Evolutionary conservation across 2,797 vertebrate species (phyloP).

Genomic region (Tadarida brasiliensis): DNA sequence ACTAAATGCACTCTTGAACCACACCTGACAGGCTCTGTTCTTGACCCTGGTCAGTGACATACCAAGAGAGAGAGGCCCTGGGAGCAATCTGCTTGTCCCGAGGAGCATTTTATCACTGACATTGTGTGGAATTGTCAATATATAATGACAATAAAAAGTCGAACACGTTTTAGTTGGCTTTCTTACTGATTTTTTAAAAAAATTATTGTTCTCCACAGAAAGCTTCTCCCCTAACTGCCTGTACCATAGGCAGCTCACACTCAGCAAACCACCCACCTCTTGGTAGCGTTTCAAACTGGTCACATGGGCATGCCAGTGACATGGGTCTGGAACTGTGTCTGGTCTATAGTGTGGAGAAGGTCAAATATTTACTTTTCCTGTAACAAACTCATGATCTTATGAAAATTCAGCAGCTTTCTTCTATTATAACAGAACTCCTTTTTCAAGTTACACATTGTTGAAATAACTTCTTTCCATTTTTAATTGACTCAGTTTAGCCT

Average conservation of each 20-base stretch:
- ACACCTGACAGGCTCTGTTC: background rate
- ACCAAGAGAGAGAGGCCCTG: fast-evolving
- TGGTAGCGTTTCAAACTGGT: background rate
- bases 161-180: background rate
- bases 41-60: background rate
- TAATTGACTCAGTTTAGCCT: background rate
- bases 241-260: background rate
- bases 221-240: background rate
- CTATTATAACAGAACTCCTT: background rate
- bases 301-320: background rate
- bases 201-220: background rate
- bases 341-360: background rate
- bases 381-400: background rate
- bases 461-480: constrained; percentile 5
- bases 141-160: background rate
- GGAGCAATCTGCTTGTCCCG: background rate
- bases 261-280: background rate
- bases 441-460: background rate
- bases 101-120: background rate
- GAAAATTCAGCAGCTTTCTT: background rate
- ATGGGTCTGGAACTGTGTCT: background rate
- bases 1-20: background rate
- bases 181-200: background rate
- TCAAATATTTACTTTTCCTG: background rate
- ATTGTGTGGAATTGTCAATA: background rate